phyloP scores from a whole-genome alignment of 2,888 invertebrate genomes.

The Ganaspis brasiliensis region DNA sequence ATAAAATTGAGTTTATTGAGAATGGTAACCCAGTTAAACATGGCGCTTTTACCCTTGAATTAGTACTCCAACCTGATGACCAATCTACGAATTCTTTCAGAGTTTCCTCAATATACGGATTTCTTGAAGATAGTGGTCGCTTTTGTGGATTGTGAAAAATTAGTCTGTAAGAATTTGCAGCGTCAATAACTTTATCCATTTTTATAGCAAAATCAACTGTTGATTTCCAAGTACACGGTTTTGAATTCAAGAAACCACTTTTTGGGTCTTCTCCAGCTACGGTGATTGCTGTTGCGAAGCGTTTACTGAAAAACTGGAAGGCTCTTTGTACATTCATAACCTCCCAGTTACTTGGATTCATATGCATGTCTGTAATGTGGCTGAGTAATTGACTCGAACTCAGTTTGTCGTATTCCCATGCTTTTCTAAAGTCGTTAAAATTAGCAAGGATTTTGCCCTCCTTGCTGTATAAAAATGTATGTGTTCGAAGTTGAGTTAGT shows the following conservation, averaged over 20 bases:
- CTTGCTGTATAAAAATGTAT: not conserved
- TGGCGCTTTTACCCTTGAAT: conserved; percentile 21
- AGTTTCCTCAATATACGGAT: conserved; percentile 47
- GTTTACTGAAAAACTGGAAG: conserved; percentile 12
- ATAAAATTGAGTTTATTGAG: conserved; percentile 48
- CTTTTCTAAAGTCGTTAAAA: conserved; percentile 40
- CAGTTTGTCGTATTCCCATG: conserved; percentile 28
- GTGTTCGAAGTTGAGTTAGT: not conserved
- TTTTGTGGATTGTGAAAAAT: not conserved
- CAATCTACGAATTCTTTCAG: conserved; percentile 47
- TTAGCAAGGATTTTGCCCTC: not conserved
- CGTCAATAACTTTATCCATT: conserved; percentile 22
- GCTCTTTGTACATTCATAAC: conserved; percentile 39
- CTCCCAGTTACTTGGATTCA: conserved; percentile 39
- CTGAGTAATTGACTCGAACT: conserved; percentile 22
- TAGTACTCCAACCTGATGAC: conserved; percentile 38
- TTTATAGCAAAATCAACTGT: conserved; percentile 33
- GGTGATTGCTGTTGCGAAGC: conserved; percentile 4
- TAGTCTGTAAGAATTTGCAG: not conserved
- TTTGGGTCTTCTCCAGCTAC: conserved; percentile 34
- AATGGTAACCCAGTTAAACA: conserved; percentile 52
- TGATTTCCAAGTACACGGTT: not conserved
- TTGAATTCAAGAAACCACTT: no score
- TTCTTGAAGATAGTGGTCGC: conserved; percentile 16
- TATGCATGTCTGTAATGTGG: conserved; percentile 39